A percentile compares a stretch with the other conserved stretches of the same genome.
These are phyloP conservation scores for Luperina testacea DNA, from an alignment of 2,888 invertebrate species.

Conservation along the genomic window DNA sequence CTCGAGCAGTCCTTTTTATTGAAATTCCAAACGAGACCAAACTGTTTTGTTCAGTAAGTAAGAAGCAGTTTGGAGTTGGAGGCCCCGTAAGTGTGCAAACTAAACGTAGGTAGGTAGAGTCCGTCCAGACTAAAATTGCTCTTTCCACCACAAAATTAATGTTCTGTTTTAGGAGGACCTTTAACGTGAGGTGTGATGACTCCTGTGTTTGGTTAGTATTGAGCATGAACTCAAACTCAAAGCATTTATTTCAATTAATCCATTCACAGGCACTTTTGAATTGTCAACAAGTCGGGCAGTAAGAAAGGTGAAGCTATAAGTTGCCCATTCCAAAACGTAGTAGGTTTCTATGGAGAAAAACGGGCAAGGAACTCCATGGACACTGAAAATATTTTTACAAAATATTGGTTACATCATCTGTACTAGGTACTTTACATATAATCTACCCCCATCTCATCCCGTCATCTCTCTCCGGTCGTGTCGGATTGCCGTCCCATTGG, in stretches of 20 bases:
- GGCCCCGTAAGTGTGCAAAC: neutral
- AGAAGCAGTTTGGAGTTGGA: neutral
- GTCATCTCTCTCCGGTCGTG: too few relatives aligned
- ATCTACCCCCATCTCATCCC: too few relatives aligned
- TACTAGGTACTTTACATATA: too few relatives aligned
- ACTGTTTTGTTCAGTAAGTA: neutral
- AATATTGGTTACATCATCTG: neutral
- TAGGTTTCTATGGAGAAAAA: neutral
- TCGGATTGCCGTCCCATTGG: too few relatives aligned
- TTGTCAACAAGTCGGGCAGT: too few relatives aligned
- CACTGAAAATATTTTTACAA: neutral
- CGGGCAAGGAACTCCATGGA: neutral
- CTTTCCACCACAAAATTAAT: constrained; percentile 23
- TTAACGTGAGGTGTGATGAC: constrained; percentile 22
- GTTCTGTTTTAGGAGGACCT: constrained; percentile 34
- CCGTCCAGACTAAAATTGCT: neutral
- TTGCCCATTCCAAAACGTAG: neutral
- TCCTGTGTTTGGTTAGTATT: constrained; percentile 25
- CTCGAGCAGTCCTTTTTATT: neutral
- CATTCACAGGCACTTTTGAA: neutral
- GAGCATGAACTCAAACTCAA: neutral
- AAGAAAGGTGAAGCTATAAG: neutral
- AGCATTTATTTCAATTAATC: neutral
- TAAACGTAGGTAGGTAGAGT: neutral
- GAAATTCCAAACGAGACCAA: neutral